Conservation (phyloP, 92 coral and sea anemone species). For the Parazoanthus swiftii region DNA sequence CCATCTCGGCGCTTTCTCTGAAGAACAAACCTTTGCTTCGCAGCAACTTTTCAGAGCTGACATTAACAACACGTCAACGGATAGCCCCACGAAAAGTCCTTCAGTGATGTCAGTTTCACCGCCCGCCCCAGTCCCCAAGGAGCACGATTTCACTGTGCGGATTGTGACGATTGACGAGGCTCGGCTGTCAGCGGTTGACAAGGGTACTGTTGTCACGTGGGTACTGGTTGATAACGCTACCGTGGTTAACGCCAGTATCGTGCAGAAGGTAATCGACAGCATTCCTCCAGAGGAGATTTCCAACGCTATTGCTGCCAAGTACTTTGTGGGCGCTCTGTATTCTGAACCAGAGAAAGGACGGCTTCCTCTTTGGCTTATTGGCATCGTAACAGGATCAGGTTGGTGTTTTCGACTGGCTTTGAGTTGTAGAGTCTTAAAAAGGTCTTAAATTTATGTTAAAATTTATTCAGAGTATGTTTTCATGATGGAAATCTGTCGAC, state of each 20-base stretch:
- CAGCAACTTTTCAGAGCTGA: slow-evolving; percentile 28
- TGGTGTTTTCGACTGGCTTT: slow-evolving; percentile 13
- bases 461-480: too few species aligned
- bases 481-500: background rate
- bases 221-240: slow-evolving; percentile 72
- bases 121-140: background rate
- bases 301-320: slow-evolving; percentile 55
- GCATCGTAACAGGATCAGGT: slow-evolving; percentile 70
- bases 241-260: slow-evolving; percentile 66
- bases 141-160: slow-evolving; percentile 83
- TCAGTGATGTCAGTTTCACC: background rate
- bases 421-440: too few species aligned
- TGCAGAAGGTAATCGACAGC: slow-evolving; percentile 66
- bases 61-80: slow-evolving; percentile 40
- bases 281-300: slow-evolving; percentile 54
- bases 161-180: slow-evolving; percentile 62
- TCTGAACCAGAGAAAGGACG: background rate
- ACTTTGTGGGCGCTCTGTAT: slow-evolving; percentile 73
- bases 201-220: slow-evolving; percentile 61
- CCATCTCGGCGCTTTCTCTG: background rate
- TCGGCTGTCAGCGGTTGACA: slow-evolving; percentile 44
- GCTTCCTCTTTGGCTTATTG: slow-evolving; percentile 29
- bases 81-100: slow-evolving; percentile 1
- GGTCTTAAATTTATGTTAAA: too few species aligned
- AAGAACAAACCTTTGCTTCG: background rate